phyloP scores from a whole-genome alignment of 2,888 invertebrate species.

The Lepidochitona cinerea region DNA sequence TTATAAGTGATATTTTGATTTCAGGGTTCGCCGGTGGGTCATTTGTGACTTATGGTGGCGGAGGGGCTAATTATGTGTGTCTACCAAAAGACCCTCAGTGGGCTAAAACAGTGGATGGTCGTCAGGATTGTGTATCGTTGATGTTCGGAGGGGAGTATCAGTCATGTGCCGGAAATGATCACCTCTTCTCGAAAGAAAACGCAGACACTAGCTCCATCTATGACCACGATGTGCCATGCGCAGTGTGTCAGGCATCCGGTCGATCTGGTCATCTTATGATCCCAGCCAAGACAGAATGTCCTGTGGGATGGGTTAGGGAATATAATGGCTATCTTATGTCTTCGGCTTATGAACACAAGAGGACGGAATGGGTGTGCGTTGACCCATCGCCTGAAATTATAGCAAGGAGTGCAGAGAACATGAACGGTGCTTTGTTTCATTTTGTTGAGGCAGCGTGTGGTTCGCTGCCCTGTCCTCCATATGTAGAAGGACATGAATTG shows the following conservation, averaged over 20 bases:
- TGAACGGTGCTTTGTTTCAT: slow-evolving; percentile 26
- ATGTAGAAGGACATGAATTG: slow-evolving; percentile 16
- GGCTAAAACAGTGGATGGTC: background rate
- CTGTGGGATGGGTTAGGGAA: slow-evolving; percentile 22
- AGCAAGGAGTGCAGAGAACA: slow-evolving; percentile 2
- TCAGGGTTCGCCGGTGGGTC: slow-evolving; percentile 21
- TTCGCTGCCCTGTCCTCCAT: slow-evolving; percentile 26
- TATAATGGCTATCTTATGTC: slow-evolving; percentile 28
- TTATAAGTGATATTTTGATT: background rate
- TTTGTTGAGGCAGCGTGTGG: slow-evolving; percentile 18
- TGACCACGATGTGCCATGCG: slow-evolving; percentile 31
- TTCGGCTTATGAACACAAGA: slow-evolving; percentile 12
- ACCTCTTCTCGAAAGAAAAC: background rate
- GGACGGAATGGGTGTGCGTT: slow-evolving; percentile 22
- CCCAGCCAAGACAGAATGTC: slow-evolving; percentile 25
- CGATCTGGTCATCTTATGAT: slow-evolving; percentile 24
- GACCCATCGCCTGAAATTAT: slow-evolving; percentile 24
- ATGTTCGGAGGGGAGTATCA: slow-evolving; percentile 29
- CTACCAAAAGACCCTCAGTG: slow-evolving; percentile 17
- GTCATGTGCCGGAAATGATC: background rate
- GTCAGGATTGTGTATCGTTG: background rate
- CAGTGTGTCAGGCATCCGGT: slow-evolving; percentile 20
- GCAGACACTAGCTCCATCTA: background rate
- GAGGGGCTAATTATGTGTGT: slow-evolving; percentile 18
- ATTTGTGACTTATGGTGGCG: slow-evolving; percentile 11